Conservation (phyloP, 1,140 invertebrate genomes). For the Maconellicoccus hirsutus region DNA sequence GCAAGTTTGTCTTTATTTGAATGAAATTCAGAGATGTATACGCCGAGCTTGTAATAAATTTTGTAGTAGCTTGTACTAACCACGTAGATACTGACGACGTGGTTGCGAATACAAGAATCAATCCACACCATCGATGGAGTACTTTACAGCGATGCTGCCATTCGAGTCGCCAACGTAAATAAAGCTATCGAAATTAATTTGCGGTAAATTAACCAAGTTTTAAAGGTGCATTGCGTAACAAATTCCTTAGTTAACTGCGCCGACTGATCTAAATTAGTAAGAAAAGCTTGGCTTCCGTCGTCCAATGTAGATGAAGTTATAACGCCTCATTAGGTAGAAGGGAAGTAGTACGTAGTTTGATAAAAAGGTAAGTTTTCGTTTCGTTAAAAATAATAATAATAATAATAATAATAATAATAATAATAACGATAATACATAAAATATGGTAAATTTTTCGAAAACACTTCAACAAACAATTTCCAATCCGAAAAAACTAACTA, state of each 20-base stretch:
- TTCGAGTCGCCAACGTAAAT: not conserved
- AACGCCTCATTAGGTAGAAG: constrained; percentile 6
- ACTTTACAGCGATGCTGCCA: constrained; percentile 5
- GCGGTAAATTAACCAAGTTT: constrained; percentile 15
- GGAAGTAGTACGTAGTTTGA: not conserved
- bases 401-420: not conserved
- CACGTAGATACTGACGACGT: constrained; percentile 16
- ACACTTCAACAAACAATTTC: constrained; percentile 35
- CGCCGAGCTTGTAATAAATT: not conserved
- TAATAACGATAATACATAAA: too few relatives aligned
- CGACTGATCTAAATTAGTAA: not conserved
- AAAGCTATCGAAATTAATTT: constrained; percentile 17
- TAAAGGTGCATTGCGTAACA: constrained; percentile 12
- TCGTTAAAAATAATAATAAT: not conserved
- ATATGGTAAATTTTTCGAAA: constrained; percentile 21
- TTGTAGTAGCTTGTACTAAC: constrained; percentile 17
- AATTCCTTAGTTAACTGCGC: not conserved
- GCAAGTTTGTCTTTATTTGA: constrained; percentile 15
- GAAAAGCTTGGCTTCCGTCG: constrained; percentile 11
- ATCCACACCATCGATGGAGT: not conserved
- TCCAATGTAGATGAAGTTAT: constrained; percentile 14
- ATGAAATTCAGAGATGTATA: too few relatives aligned
- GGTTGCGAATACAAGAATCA: not conserved
- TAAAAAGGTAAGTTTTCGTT: not conserved
- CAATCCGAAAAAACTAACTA: not conserved